Conservation (phyloP, 1,140 invertebrate species). For the Stenopsyche tienmushanensis region DNA sequence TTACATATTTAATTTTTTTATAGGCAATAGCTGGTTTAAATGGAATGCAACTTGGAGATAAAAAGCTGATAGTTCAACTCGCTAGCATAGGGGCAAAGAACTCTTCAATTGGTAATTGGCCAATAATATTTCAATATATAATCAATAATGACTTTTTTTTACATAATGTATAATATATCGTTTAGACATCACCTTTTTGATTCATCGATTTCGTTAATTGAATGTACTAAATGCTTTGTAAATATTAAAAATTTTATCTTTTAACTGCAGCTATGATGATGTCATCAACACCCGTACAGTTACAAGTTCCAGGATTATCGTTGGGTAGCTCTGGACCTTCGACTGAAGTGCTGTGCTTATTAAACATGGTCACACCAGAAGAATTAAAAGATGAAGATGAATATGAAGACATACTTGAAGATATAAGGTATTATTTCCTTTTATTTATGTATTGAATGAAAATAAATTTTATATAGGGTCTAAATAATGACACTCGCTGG, state of each 20-base stretch:
- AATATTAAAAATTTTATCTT: not conserved
- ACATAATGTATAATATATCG: not conserved
- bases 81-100: conserved; percentile 95
- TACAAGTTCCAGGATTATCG: conserved; percentile 92
- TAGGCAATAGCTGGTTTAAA: conserved; percentile 97
- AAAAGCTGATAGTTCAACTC: conserved; percentile 97
- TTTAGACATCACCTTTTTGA: too few relatives aligned
- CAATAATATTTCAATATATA: conserved; percentile 43
- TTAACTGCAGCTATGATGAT: conserved; percentile 28
- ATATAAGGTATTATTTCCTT: conserved; percentile 76
- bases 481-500: too few relatives aligned
- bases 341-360: conserved; percentile 94
- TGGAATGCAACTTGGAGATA: conserved; percentile 99
- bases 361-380: conserved; percentile 99
- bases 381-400: conserved; percentile 98
- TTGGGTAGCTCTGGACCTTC: conserved; percentile 87
- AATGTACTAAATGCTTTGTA: not conserved
- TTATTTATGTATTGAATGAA: not conserved
- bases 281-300: conserved; percentile 49
- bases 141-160: not conserved
- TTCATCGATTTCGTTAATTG: not conserved
- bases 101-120: conserved; percentile 66
- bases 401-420: conserved; percentile 98
- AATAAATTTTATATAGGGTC: not conserved
- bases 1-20: not conserved